Conservation (phyloP, 2,113 vertebrate species). For the Siniperca knerii region DNA sequence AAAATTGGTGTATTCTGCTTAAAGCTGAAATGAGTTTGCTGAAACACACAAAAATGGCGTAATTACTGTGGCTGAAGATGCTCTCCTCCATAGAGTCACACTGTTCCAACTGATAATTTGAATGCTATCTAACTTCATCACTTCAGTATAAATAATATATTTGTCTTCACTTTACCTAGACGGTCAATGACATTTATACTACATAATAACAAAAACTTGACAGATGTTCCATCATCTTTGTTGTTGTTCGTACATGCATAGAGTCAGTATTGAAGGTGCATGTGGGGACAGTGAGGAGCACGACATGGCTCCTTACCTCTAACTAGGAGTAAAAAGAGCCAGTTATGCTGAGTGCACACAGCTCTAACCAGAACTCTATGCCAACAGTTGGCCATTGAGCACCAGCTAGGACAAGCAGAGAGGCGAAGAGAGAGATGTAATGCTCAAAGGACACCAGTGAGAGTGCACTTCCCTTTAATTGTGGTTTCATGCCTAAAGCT, state of each 20-base stretch:
- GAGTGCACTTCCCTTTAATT: constrained; percentile 53
- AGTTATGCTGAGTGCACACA: constrained; percentile 18
- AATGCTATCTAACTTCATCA: neutral
- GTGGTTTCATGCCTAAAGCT: constrained; percentile 58
- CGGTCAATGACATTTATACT: constrained; percentile 8
- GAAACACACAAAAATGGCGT: neutral
- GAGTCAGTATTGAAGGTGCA: neutral
- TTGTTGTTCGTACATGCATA: neutral
- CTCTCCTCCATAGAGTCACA: neutral
- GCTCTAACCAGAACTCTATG: constrained; percentile 5
- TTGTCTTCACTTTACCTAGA: neutral
- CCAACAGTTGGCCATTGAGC: neutral
- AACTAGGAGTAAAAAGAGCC: constrained; percentile 34
- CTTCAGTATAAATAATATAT: neutral
- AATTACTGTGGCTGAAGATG: neutral
- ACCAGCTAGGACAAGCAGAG: neutral
- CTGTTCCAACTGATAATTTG: neutral
- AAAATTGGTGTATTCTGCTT: neutral
- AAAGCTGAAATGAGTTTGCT: neutral
- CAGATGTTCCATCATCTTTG: neutral
- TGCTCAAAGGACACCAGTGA: constrained; percentile 31
- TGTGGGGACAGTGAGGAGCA: constrained; percentile 13
- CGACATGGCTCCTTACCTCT: constrained; percentile 9
- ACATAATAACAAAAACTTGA: neutral
- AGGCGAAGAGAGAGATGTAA: neutral